Conservation (phyloP, 1,140 invertebrate genomes). For the Heliconius hermathena region DNA sequence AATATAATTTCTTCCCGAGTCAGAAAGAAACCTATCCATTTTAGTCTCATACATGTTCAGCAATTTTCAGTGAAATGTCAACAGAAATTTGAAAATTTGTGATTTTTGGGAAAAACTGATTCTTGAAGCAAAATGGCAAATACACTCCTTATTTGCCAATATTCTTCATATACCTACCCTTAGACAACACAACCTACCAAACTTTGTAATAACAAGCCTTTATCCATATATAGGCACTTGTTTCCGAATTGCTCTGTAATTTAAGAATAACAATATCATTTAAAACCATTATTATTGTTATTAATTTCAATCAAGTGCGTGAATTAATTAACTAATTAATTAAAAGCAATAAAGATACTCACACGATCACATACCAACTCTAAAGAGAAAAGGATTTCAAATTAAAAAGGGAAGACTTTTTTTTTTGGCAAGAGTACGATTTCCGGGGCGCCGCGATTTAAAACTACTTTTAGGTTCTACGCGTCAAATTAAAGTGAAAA, state of each 20-base stretch:
- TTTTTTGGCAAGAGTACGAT: neutral
- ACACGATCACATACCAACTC: neutral
- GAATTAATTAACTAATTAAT: conserved; percentile 13
- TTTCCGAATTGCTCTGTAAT: neutral
- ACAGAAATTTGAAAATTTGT: too few relatives aligned
- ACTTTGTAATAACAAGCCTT: too few relatives aligned
- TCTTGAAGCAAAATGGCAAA: too few relatives aligned
- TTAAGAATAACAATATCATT: neutral
- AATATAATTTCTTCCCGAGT: too few relatives aligned
- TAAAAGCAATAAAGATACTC: conserved; percentile 6
- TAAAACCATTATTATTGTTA: neutral
- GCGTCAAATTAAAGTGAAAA: too few relatives aligned
- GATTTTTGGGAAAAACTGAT: too few relatives aligned
- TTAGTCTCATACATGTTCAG: too few relatives aligned
- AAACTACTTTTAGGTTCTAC: neutral
- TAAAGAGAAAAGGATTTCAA: neutral
- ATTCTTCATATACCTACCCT: too few relatives aligned
- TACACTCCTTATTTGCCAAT: too few relatives aligned
- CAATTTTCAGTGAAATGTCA: too few relatives aligned
- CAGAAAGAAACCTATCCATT: too few relatives aligned
- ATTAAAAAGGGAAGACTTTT: neutral
- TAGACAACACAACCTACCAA: neutral
- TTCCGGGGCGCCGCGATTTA: too few relatives aligned
- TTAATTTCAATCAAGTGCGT: neutral
- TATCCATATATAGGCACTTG: neutral